phyloP scores from a whole-genome alignment of 1,140 invertebrate species.

The Drosophila hydei region DNA sequence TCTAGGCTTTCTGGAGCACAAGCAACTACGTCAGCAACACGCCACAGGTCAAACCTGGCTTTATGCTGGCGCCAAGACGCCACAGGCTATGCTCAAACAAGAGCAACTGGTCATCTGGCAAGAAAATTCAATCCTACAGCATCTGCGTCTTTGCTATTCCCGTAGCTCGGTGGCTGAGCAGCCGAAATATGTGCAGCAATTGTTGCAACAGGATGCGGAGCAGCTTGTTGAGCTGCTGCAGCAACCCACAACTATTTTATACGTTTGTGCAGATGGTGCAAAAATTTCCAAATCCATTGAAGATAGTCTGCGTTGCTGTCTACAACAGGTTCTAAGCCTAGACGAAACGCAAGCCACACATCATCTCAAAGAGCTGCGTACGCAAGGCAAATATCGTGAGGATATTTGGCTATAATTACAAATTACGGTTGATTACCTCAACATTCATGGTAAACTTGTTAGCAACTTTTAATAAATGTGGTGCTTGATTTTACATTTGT shows the following conservation, averaged over 20 bases:
- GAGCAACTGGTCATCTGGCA: constrained; percentile 79
- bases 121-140: constrained; percentile 84
- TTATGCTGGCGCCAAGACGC: constrained; percentile 91
- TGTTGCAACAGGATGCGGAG: constrained; percentile 85
- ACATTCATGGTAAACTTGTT: too few species aligned
- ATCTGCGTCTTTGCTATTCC: constrained; percentile 88
- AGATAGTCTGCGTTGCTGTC: constrained; percentile 85
- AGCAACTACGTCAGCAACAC: constrained; percentile 65
- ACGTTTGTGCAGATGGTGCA: constrained; percentile 91
- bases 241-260: constrained; percentile 86
- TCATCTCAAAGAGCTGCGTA: constrained; percentile 83
- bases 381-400: constrained; percentile 85
- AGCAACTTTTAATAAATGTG: too few species aligned
- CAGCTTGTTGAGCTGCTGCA: constrained; percentile 86
- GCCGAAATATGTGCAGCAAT: constrained; percentile 87
- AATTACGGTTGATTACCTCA: too few species aligned
- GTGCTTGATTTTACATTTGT: too few species aligned
- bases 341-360: constrained; percentile 79
- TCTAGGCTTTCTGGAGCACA: constrained; percentile 87
- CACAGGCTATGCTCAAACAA: constrained; percentile 84
- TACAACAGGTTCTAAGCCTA: constrained; percentile 84
- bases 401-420: constrained; percentile 85
- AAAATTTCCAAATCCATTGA: constrained; percentile 89
- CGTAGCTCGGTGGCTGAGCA: constrained; percentile 82
- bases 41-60: constrained; percentile 85